Percentiles rank a stretch among this genome's conserved stretches.
phyloP scores from a whole-genome alignment of 2,888 invertebrate species.

The Apamea monoglypha region DNA sequence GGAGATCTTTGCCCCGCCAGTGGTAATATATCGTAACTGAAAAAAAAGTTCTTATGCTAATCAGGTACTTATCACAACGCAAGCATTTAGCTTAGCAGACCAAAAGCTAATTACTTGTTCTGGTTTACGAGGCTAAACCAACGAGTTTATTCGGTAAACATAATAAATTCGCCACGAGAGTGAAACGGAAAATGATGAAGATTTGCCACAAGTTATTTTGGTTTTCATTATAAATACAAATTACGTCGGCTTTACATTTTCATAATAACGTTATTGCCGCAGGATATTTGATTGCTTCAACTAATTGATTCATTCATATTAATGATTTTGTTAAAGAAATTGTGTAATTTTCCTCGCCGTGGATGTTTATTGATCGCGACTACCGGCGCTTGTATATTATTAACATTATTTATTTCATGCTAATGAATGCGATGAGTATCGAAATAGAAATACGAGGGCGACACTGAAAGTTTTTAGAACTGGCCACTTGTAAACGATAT shows the following conservation, averaged over 20 bases:
- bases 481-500: too few relatives aligned
- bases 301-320: slow-evolving; percentile 45
- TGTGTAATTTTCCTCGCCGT: slow-evolving; percentile 25
- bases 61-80: background rate
- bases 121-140: slow-evolving; percentile 14
- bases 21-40: too few relatives aligned
- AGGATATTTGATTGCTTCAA: slow-evolving; percentile 37
- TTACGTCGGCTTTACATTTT: slow-evolving; percentile 24
- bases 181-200: background rate
- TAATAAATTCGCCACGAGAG: slow-evolving; percentile 24
- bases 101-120: slow-evolving; percentile 33
- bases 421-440: background rate
- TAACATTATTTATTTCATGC: slow-evolving; percentile 5
- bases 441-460: too few relatives aligned
- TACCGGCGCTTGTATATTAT: slow-evolving; percentile 19
- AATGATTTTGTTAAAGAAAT: slow-evolving; percentile 30
- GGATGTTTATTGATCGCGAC: slow-evolving; percentile 15
- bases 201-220: slow-evolving; percentile 27
- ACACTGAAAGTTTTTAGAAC: too few relatives aligned
- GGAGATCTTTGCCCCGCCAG: too few relatives aligned
- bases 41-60: background rate
- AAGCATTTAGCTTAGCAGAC: slow-evolving; percentile 21
- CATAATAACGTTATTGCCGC: slow-evolving; percentile 20
- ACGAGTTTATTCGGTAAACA: slow-evolving; percentile 24
- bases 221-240: slow-evolving; percentile 46